Percentiles rank a stretch among this genome's conserved stretches.
These are phyloP conservation scores for Trichogramma pretiosum DNA, from an alignment of 1,140 invertebrate species.

Conservation along the genomic window DNA sequence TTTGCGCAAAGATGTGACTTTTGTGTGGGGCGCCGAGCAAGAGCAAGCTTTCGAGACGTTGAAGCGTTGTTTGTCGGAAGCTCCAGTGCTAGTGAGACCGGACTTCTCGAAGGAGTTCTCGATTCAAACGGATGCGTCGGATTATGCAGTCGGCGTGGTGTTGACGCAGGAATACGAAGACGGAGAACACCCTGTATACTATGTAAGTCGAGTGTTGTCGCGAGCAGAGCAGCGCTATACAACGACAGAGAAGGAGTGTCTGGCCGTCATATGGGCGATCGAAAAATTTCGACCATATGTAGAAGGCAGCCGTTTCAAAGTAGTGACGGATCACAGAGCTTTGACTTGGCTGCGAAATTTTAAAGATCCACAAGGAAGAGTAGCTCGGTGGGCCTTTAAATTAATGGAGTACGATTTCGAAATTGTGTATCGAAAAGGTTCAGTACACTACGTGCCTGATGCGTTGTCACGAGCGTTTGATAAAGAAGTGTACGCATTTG, in stretches of 20 bases:
- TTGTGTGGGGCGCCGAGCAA: neutral
- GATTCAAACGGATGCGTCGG: slow-evolving; percentile 1
- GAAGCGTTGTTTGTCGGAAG: slow-evolving; percentile 17
- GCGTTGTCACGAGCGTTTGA: neutral
- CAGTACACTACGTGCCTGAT: neutral
- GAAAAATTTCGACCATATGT: no score
- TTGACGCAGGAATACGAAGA: slow-evolving; percentile 9
- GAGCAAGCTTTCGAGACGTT: slow-evolving; percentile 17
- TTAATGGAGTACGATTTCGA: slow-evolving; percentile 35
- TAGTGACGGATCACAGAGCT: no score
- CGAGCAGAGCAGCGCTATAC: slow-evolving; percentile 8
- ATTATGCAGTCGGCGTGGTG: slow-evolving; percentile 20
- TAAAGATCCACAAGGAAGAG: slow-evolving; percentile 38
- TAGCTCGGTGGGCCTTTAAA: no score
- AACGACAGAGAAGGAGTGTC: no score
- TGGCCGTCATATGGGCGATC: no score
- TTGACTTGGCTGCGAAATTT: slow-evolving; percentile 42
- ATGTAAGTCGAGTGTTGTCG: slow-evolving; percentile 4
- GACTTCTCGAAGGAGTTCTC: slow-evolving; percentile 17
- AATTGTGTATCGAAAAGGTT: slow-evolving; percentile 26
- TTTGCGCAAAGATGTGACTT: neutral
- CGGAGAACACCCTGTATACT: slow-evolving; percentile 4
- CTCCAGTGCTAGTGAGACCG: slow-evolving; percentile 10
- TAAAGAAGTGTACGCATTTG: neutral
- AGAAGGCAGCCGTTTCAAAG: slow-evolving; percentile 33